Evolutionary conservation across 2,888 invertebrate species (phyloP), one percentile per base, ranked within the genome.

Genomic region (Nycteola revayana): DNA sequence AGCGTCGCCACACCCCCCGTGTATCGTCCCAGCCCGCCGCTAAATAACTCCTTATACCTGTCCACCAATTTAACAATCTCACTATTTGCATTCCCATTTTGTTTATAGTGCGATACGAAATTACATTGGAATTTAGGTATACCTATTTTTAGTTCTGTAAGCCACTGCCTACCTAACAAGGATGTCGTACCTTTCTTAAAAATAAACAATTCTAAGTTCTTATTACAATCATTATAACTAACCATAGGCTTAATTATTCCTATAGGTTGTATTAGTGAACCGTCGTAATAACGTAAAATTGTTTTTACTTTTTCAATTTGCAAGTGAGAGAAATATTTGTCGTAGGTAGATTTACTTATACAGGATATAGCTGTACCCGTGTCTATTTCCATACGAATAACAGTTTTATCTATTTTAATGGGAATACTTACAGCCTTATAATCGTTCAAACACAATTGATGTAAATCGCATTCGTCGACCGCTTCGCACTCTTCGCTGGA

Each of bases 321-420:
- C 9, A 22, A 10, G 6, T 9, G 6, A 6, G 10, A 17, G 9
- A 36, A 32, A 14, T 8, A 21, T 1, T 11, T 11, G 1, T 32
- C 22, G 17, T 36, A 36, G 0, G 10, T 27, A 3, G 1, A 1
- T 7, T 32, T 20, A 30, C 10, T 21, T 5, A 32, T 32, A 27
- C 33, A 34, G 6, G 39, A 29, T 5, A 36, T 3, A 0, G 33
- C 36, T 0, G 41, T 21, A 3, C 30, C 33, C 1, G 36, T 33
- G 8, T 33, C 36, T 1, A 36, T 9, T 21, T 36, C 41, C 36
- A 36, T 40, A 1, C 7, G 1, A 5, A 21, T 21, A 3, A 21
- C 21, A 2, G 2, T 3, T 2, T 7, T 7, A 2, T 21, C 21
- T 21, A 21, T 21, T 5, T 7, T 5, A n/a, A 21, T n/a, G 4